These are phyloP conservation scores for Panulirus ornatus DNA, from an alignment of 1,140 invertebrate species.

Conservation along the genomic window DNA sequence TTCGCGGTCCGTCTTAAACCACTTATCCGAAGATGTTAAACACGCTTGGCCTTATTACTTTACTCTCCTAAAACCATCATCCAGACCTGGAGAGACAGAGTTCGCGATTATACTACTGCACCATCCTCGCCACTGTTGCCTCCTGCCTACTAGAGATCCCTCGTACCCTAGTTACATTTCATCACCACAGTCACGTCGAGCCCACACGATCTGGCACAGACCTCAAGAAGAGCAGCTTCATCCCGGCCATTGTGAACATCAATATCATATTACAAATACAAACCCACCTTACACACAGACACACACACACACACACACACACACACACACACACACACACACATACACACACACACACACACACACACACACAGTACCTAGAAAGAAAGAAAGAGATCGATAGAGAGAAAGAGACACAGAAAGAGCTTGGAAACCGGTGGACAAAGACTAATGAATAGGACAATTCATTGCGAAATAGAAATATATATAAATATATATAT, in stretches of 20 bases:
- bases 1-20: no score
- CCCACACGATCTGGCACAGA: background rate
- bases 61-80: no score
- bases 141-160: no score
- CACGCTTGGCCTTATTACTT: no score
- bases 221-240: background rate
- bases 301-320: background rate
- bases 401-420: background rate
- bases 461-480: background rate
- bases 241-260: no score
- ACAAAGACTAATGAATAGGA: background rate
- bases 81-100: no score
- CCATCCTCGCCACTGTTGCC: background rate
- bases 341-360: background rate
- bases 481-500: slow-evolving; percentile 1
- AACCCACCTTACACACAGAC: background rate
- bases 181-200: background rate
- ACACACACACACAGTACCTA: background rate
- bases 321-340: background rate
- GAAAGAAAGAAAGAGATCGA: background rate
- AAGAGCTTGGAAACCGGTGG: background rate
- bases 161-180: background rate
- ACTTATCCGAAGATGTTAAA: no score
- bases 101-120: no score
- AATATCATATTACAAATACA: background rate